A percentile compares a stretch with the other conserved stretches of the same genome.
Evolutionary conservation across 2,888 invertebrate species (phyloP).

Genomic region (Eumacrocentrus americanus): DNA sequence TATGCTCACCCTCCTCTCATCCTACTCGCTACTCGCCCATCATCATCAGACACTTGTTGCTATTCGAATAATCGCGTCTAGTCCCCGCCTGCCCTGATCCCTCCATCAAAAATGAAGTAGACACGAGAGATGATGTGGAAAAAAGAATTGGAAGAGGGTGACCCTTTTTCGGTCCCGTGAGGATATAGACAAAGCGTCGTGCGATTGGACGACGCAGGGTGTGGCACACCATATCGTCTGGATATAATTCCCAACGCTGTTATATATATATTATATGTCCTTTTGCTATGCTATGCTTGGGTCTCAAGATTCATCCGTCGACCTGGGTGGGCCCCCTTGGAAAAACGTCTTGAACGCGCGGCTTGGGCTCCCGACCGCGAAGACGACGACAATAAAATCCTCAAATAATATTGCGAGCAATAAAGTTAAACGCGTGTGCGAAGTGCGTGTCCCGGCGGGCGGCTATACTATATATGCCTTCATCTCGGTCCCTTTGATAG

Average conservation of each 20-base stretch:
- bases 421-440: conserved; percentile 37
- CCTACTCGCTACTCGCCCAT: neutral
- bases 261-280: neutral
- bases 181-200: neutral
- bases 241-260: neutral
- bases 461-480: neutral
- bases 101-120: neutral
- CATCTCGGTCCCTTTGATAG: conserved; percentile 46
- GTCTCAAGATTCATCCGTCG: conserved; percentile 21
- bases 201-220: neutral
- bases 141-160: neutral
- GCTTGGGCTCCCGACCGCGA: conserved; percentile 29
- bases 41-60: conserved; percentile 24
- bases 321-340: conserved; percentile 36
- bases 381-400: conserved; percentile 48
- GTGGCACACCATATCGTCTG: neutral
- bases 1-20: conserved; percentile 2
- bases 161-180: neutral
- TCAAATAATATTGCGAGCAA: conserved; percentile 53
- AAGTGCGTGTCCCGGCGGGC: conserved; percentile 24
- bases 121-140: neutral
- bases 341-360: conserved; percentile 27
- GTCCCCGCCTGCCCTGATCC: neutral
- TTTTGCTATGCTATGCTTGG: neutral
- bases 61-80: neutral